Base-by-base conservation (phyloP, 2,113 vertebrate species). In the Oryzias curvinotus region DNA sequence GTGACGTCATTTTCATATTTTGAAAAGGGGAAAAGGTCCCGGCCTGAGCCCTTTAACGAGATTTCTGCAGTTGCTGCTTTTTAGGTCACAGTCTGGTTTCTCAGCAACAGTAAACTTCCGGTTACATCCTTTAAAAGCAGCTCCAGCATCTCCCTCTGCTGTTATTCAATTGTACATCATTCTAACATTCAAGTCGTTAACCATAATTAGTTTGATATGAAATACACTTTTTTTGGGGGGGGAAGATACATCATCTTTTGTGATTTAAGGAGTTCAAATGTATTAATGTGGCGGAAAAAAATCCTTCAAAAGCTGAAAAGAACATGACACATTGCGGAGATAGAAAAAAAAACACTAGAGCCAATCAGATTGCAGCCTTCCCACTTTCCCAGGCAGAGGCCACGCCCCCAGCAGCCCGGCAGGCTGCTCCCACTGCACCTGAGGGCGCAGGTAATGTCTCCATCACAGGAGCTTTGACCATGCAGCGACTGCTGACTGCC, bases 1-100 rank as follows among this genome's bases (percentile, higher is more conserved):
- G 75, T 78, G 30, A 84, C 57, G 61, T 87, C 85, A n/a, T 89
- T 91, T 62, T 92, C 89, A 49, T 68, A 62, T 52, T 69, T 64
- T 0, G 85, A 79, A 16, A 65, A 87, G 4, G 90, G 75, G 52
- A 87, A 93, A 47, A 92, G 83, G 56, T 94, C 83, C 57, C 89
- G 78, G 4, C 71, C 53, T 1, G 90, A 79, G 93, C 94, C 94
- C 14, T 62, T 81, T 0, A 45, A 64, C 3, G 16, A 15, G 1
- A 30, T 30, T 30, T 30, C 28, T 30, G 28, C 4, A 7, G 28
- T 5, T 30, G 6, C 28, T 30, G 28, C 28, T 30, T 30, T 30
- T 30, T 26, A 26, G 26, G 26, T 26, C 26, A 26, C 26, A 26
- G 26, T 5, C 26, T 26, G 26, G 26, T 26, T 26, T 3, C 26